These are phyloP conservation scores for Seriola rivoliana DNA, from an alignment of 2,113 vertebrate genomes.

Conservation along the genomic window DNA sequence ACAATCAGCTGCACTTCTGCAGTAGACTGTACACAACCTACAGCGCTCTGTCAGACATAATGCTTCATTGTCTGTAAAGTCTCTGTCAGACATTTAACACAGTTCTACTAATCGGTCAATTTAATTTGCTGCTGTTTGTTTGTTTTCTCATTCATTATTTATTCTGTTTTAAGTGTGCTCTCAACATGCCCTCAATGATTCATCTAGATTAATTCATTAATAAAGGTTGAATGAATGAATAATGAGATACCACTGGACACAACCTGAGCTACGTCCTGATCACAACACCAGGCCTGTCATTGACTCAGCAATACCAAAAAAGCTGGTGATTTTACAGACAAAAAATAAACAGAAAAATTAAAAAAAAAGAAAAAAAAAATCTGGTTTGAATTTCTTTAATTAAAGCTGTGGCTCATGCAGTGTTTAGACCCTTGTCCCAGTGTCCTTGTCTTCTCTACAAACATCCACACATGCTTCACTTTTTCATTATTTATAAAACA, in stretches of 20 bases:
- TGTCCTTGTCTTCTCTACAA: conserved; percentile 12
- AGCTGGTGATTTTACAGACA: not conserved
- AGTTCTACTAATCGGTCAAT: too few relatives aligned
- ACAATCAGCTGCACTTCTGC: conserved; percentile 6
- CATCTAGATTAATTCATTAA: too few relatives aligned
- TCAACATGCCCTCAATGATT: too few relatives aligned
- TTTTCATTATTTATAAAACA: conserved; percentile 35
- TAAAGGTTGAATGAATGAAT: too few relatives aligned
- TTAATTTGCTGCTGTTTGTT: too few relatives aligned
- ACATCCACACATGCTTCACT: not conserved
- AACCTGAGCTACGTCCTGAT: not conserved
- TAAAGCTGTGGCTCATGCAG: not conserved
- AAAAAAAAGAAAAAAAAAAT: not conserved
- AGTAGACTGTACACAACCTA: not conserved
- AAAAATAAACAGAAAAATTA: not conserved
- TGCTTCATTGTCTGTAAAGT: too few relatives aligned
- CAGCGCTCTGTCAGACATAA: not conserved
- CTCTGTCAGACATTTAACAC: too few relatives aligned
- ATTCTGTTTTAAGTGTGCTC: too few relatives aligned
- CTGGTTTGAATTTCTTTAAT: conserved; percentile 13
- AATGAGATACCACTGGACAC: not conserved
- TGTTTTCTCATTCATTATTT: too few relatives aligned
- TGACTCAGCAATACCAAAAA: not conserved
- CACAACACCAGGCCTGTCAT: not conserved
- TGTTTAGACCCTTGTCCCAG: conserved; percentile 2